phyloP scores from a whole-genome alignment of 2,888 invertebrate genomes.

The Drosophila gaucha region DNA sequence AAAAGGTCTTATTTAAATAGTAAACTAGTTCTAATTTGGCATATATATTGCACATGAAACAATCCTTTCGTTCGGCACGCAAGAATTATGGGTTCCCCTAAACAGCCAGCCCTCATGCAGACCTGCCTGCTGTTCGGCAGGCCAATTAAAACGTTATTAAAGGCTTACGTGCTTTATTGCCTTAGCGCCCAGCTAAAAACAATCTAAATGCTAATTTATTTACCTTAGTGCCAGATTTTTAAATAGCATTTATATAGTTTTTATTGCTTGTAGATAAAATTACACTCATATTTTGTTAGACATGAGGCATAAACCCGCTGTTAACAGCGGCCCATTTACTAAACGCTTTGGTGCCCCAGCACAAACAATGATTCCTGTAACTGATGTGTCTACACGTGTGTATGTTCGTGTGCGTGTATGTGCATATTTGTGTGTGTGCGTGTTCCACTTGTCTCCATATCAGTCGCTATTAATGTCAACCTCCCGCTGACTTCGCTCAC shows the following conservation, averaged over 20 bases:
- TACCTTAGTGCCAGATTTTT: not conserved
- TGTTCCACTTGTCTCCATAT: constrained; percentile 41
- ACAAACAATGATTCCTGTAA: constrained; percentile 6
- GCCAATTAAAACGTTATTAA: constrained; percentile 4
- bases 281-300: constrained; percentile 12
- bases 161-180: constrained; percentile 6
- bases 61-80: not conserved
- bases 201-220: constrained; percentile 5
- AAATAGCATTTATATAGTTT: constrained; percentile 12
- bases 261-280: constrained; percentile 13
- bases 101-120: not conserved
- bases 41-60: not conserved
- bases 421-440: constrained; percentile 4
- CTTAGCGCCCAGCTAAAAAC: not conserved
- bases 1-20: not conserved
- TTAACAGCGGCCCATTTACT: constrained; percentile 25
- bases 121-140: not conserved
- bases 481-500: constrained; percentile 58
- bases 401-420: not conserved
- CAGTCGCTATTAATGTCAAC: constrained; percentile 64
- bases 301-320: constrained; percentile 12
- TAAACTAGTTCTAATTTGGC: not conserved
- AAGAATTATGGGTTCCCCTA: not conserved
- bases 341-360: constrained; percentile 5
- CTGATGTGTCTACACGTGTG: constrained; percentile 6